phyloP scores from a whole-genome alignment of 2,113 vertebrate species.

The Fulmarus glacialis region DNA sequence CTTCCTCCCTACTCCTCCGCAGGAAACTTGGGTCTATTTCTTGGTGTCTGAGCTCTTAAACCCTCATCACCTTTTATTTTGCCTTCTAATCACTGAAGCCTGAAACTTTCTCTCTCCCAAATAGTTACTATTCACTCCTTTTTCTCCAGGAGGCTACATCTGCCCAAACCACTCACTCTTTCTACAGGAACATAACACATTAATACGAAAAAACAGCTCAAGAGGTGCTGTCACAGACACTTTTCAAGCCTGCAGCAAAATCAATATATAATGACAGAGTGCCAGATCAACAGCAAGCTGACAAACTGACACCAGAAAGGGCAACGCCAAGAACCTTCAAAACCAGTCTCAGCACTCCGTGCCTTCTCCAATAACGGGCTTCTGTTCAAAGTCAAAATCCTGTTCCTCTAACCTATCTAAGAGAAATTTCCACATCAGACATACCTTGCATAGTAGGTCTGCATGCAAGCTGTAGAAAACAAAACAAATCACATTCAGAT shows the following conservation, averaged over 20 bases:
- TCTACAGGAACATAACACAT: rapidly evolving
- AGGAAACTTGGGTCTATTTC: not conserved
- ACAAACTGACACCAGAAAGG: not conserved
- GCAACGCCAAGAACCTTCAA: not conserved
- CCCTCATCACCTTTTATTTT: not conserved
- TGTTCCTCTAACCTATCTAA: not conserved
- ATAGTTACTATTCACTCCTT: not conserved
- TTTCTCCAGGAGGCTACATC: not conserved
- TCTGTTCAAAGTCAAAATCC: not conserved
- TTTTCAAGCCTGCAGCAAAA: not conserved
- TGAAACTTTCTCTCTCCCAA: not conserved
- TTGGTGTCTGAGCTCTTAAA: not conserved
- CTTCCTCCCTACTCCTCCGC: not conserved
- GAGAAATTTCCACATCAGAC: not conserved
- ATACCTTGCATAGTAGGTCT: not conserved
- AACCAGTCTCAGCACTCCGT: not conserved
- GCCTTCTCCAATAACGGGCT: not conserved
- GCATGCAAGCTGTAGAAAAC: not conserved
- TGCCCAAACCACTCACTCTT: not conserved
- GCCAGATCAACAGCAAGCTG: not conserved
- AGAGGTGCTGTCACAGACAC: not conserved
- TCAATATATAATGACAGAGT: not conserved
- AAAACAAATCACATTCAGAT: not conserved
- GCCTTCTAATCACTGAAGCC: not conserved
- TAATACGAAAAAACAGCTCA: not conserved